Base-by-base conservation (phyloP, 2,888 invertebrate genomes). In the Blastobasis lacticolella region DNA sequence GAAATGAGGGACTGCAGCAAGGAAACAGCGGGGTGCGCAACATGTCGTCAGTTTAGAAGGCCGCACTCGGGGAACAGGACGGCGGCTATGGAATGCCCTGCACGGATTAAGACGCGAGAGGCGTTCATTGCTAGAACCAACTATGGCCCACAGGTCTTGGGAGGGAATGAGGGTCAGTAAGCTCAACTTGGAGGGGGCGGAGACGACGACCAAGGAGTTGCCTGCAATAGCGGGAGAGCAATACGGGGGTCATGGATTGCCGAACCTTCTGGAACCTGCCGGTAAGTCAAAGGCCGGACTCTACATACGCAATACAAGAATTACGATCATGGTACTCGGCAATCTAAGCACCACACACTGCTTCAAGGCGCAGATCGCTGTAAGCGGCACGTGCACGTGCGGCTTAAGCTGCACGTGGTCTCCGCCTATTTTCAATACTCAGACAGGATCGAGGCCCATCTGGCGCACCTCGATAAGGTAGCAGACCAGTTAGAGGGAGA, bases 121-220 rank as follows among this genome's bases (percentile, higher is more conserved):
- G 9, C 8, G 10, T 7, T n/a, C 0, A 8, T n/a, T 1, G n/a
- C 1, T 4, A 49, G 6, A 3, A 49, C 43, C 36, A 5, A 49
- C 6, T 42, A 49, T 49, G 49, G 49, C 36, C 23, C 23, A 23
- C 37, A 36, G n/a, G n/a, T 10, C 10, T 5, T 6, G 10, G 1
- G 6, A 5, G 0, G 7, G 5, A 10, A 36, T 49, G 4, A 23
- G 43, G 38, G 8, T 53, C 0, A 54, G 55, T 0, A 55, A 58
- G 42, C 1, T 55, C 0, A 57, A 58, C 43, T 37, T 57, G 4
- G 49, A 49, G n/a, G 53, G 57, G 5, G 38, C 52, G n/a, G 37
- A 45, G 10, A 36, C 44, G 7, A 52, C 57, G 8, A 48, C 56
- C 6, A 37, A 8, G n/a, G 58, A 56, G 40, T 5, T 56, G 9